These are phyloP conservation scores for Falco columbarius DNA, from an alignment of 2,797 vertebrate species.

Conservation along the genomic window DNA sequence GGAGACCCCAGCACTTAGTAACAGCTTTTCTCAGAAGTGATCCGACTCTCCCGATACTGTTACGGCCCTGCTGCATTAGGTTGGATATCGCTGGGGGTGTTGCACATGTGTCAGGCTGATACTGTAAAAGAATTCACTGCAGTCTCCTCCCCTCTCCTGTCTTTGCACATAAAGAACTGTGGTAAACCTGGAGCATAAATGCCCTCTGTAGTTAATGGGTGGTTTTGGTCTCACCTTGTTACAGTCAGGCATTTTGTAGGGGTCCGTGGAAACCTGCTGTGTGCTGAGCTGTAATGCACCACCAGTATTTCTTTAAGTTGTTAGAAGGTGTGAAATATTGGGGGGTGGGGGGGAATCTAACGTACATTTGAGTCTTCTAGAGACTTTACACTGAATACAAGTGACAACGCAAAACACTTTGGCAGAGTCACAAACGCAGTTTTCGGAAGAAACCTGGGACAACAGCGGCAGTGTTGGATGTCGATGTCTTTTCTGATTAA, in stretches of 20 bases:
- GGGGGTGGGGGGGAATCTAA: too few relatives aligned
- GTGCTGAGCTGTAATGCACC: neutral
- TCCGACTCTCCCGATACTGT: neutral
- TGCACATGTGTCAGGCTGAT: neutral
- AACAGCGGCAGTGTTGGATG: neutral
- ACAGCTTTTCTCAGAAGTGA: neutral
- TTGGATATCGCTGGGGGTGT: neutral
- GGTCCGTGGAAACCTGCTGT: neutral
- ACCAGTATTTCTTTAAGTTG: neutral
- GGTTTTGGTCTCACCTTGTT: neutral
- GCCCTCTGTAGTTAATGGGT: neutral
- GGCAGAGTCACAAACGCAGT: neutral
- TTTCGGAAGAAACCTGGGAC: neutral
- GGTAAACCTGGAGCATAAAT: too few relatives aligned
- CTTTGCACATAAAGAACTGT: neutral
- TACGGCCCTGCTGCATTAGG: neutral
- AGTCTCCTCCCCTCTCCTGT: neutral
- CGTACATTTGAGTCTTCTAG: neutral
- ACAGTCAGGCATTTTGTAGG: neutral
- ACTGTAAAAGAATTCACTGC: neutral
- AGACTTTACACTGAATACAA: neutral
- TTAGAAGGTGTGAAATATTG: neutral
- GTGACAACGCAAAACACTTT: rapidly evolving
- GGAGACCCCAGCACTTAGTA: neutral
- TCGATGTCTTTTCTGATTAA: neutral